A percentile compares a stretch with the other conserved stretches of the same genome.
phyloP scores from a whole-genome alignment of 2,888 invertebrate genomes.

The Junonia oenone region DNA sequence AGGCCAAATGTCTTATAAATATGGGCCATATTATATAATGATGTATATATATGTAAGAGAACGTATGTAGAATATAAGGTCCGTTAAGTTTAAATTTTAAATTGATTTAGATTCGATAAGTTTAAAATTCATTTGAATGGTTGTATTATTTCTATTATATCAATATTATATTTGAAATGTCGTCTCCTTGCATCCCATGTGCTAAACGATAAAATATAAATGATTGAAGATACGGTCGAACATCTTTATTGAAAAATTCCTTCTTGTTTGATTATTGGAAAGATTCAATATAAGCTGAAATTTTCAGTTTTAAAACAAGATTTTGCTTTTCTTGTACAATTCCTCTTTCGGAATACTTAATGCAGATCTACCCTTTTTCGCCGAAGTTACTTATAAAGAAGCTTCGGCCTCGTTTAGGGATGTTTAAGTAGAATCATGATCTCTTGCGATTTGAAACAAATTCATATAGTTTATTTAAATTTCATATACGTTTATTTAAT shows the following conservation, averaged over 20 bases:
- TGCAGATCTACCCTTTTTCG: slow-evolving; percentile 71
- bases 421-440: slow-evolving; percentile 57
- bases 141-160: no score
- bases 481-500: no score
- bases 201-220: slow-evolving; percentile 48
- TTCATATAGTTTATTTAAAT: not conserved
- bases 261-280: slow-evolving; percentile 63
- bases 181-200: not conserved
- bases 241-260: slow-evolving; percentile 71
- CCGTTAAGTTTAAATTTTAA: no score
- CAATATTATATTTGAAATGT: not conserved
- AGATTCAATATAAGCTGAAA: slow-evolving; percentile 64
- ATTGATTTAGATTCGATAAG: no score
- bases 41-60: no score
- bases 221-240: slow-evolving; percentile 63
- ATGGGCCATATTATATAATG: no score
- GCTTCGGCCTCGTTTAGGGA: slow-evolving; percentile 60
- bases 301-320: slow-evolving; percentile 66
- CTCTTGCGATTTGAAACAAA: slow-evolving; percentile 40
- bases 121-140: no score
- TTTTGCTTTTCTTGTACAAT: slow-evolving; percentile 74
- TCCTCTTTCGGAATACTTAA: slow-evolving; percentile 72
- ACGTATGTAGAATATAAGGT: no score
- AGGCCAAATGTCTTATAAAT: no score
- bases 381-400: slow-evolving; percentile 57